Conservation (phyloP, 1,140 invertebrate genomes). For the Zaprionus camerounensis region DNA sequence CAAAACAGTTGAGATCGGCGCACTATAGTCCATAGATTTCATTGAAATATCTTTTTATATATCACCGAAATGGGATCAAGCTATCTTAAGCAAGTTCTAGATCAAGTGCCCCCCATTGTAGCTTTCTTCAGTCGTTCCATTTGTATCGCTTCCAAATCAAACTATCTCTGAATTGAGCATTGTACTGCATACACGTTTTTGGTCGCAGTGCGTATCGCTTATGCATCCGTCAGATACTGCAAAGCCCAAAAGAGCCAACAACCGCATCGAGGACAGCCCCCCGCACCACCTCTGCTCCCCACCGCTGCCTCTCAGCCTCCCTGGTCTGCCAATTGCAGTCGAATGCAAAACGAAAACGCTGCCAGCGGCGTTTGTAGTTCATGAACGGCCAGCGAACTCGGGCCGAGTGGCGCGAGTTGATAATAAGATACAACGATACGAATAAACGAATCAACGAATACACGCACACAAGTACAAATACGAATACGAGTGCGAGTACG, state of each 20-base stretch:
- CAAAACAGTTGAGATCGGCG: no score
- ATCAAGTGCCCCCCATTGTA: background rate
- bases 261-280: conserved; percentile 65
- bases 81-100: background rate
- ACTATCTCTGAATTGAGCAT: background rate
- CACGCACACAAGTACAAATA: conserved; percentile 3
- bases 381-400: conserved; percentile 73
- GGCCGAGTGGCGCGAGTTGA: conserved; percentile 48
- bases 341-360: conserved; percentile 55
- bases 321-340: conserved; percentile 34
- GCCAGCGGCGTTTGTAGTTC: conserved; percentile 73
- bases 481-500: conserved; percentile 9
- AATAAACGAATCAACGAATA: conserved; percentile 19
- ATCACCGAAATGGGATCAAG: background rate
- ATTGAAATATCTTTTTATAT: no score
- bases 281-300: background rate
- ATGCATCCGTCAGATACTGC: conserved; percentile 59
- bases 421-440: conserved; percentile 59
- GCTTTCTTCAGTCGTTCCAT: background rate
- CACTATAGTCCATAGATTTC: no score
- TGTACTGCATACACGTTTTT: conserved; percentile 39
- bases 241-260: conserved; percentile 57
- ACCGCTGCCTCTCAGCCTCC: conserved; percentile 4
- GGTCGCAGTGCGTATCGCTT: conserved; percentile 50
- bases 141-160: background rate